Percentiles rank a stretch among this genome's conserved stretches.
phyloP scores from a whole-genome alignment of 2,888 invertebrate genomes.

The Pheosia gnoma region DNA sequence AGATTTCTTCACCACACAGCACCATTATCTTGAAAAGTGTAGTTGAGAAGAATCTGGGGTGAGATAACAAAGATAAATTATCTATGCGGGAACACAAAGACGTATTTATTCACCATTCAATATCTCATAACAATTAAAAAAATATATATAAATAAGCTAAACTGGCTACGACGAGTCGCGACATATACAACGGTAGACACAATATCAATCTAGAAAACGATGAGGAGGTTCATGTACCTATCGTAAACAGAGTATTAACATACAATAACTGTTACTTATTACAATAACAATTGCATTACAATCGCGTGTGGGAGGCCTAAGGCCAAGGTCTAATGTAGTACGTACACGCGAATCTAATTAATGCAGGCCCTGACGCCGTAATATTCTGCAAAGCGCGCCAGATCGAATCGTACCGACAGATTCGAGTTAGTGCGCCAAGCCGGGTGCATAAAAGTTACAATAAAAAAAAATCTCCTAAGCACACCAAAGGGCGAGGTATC shows the following conservation, averaged over 20 bases:
- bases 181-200: neutral
- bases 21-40: constrained; percentile 17
- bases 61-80: constrained; percentile 26
- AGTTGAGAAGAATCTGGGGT: constrained; percentile 21
- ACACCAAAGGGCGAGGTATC: no score
- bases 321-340: constrained; percentile 59
- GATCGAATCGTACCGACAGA: no score
- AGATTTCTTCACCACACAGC: constrained; percentile 23
- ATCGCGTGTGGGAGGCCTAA: constrained; percentile 46
- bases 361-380: constrained; percentile 39
- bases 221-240: neutral
- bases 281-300: constrained; percentile 18
- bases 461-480: no score
- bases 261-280: constrained; percentile 24
- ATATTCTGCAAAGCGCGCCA: no score
- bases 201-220: no score
- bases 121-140: neutral
- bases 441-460: no score
- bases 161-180: no score
- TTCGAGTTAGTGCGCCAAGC: no score
- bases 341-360: constrained; percentile 62
- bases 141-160: neutral
- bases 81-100: neutral
- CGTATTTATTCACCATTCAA: constrained; percentile 7
- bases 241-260: constrained; percentile 1